phyloP scores from a whole-genome alignment of 2,888 invertebrate genomes.

The Phania funesta region DNA sequence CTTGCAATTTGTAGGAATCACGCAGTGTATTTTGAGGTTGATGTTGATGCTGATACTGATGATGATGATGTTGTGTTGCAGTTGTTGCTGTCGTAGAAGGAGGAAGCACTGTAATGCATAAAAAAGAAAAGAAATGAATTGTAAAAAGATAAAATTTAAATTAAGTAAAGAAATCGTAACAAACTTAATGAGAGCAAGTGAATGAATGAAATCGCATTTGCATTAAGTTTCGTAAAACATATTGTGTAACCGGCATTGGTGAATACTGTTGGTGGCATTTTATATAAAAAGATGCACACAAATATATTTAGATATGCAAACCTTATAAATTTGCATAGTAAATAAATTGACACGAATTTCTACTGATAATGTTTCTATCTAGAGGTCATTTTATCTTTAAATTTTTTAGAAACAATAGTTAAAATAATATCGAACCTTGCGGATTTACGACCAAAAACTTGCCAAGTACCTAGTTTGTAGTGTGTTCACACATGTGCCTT shows the following conservation, averaged over 20 bases:
- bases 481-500: too few species aligned
- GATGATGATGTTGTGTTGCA: constrained; percentile 56
- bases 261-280: neutral
- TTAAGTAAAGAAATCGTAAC: constrained; percentile 8
- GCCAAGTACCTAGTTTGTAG: too few species aligned
- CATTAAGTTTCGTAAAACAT: constrained; percentile 5
- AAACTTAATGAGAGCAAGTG: constrained; percentile 21
- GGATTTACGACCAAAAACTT: too few species aligned
- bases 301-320: too few species aligned
- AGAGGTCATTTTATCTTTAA: too few species aligned
- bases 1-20: constrained; percentile 73
- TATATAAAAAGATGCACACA: too few species aligned
- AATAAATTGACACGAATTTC: too few species aligned
- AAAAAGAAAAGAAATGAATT: constrained; percentile 59
- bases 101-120: constrained; percentile 79
- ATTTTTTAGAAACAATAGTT: too few species aligned
- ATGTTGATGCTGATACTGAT: constrained; percentile 59
- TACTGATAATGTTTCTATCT: too few species aligned
- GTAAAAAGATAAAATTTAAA: constrained; percentile 24
- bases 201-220: constrained; percentile 25
- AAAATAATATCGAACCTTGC: too few species aligned
- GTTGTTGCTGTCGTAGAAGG: constrained; percentile 71
- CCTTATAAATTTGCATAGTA: too few species aligned
- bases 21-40: constrained; percentile 61
- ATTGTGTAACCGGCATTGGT: constrained; percentile 17